Evolutionary conservation across 2,888 invertebrate species (phyloP).

Genomic region (Melanchra persicariae): DNA sequence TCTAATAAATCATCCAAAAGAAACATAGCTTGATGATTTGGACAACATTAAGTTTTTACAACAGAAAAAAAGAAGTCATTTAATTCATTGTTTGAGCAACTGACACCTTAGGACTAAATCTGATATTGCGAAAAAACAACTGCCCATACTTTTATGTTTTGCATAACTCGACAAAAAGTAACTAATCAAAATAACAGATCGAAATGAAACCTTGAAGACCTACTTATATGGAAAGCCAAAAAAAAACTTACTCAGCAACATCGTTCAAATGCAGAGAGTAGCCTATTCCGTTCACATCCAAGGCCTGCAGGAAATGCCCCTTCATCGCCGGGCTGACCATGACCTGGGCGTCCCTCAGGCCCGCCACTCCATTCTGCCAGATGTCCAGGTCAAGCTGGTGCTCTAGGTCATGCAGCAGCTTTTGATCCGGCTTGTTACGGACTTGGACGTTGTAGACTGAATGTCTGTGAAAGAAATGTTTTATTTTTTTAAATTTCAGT

Average conservation of each 20-base stretch:
- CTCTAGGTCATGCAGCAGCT: constrained; percentile 59
- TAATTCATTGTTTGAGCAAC: no score
- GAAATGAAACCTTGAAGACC: no score
- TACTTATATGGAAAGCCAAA: neutral
- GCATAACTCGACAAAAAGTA: no score
- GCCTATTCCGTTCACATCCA: constrained; percentile 66
- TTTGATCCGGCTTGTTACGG: constrained; percentile 58
- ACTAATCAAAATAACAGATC: no score
- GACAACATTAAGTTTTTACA: no score
- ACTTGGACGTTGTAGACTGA: constrained; percentile 73
- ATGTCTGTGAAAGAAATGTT: constrained; percentile 61
- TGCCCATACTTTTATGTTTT: no score
- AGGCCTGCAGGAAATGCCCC: constrained; percentile 60
- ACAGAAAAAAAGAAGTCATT: no score
- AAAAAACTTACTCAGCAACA: constrained; percentile 70
- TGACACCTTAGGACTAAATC: no score
- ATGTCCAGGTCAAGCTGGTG: constrained; percentile 69
- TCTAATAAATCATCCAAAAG: no score
- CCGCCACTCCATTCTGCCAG: constrained; percentile 74
- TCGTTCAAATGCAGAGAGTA: constrained; percentile 72
- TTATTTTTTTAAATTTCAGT: no score
- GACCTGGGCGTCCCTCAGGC: constrained; percentile 68
- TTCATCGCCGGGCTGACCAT: constrained; percentile 73
- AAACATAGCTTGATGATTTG: no score
- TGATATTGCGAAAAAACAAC: no score